Evolutionary conservation across 2,888 invertebrate species (phyloP).

Genomic region (Agonopterix subpropinquella): DNA sequence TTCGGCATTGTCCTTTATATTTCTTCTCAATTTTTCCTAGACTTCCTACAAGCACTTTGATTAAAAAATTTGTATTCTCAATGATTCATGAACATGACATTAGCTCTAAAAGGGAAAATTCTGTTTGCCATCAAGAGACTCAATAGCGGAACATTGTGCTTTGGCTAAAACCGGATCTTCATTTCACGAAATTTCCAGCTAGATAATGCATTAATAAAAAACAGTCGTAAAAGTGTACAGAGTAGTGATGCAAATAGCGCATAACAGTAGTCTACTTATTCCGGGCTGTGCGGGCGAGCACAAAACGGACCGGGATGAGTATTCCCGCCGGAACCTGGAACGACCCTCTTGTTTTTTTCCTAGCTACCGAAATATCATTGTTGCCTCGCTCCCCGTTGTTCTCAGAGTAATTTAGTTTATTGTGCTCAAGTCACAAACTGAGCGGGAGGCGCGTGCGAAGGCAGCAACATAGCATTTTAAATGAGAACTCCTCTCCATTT

Average conservation of each 20-base stretch:
- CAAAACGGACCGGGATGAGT: conserved; percentile 41
- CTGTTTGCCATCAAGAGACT: too few relatives aligned
- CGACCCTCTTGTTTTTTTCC: conserved; percentile 63
- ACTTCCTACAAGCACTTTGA: too few relatives aligned
- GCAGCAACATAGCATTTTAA: conserved; percentile 33
- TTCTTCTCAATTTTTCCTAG: too few relatives aligned
- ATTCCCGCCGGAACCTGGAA: conserved; percentile 61
- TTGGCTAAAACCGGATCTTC: too few relatives aligned
- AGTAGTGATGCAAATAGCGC: conserved; percentile 40
- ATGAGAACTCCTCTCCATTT: conserved; percentile 38
- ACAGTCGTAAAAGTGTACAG: conserved; percentile 20
- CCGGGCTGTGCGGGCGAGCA: conserved; percentile 16
- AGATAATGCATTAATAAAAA: conserved; percentile 3
- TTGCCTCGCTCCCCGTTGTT: conserved; percentile 47
- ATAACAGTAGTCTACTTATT: conserved; percentile 34
- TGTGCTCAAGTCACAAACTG: conserved; percentile 50
- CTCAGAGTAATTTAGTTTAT: conserved; percentile 62
- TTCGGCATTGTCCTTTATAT: too few relatives aligned
- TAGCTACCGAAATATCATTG: conserved; percentile 62
- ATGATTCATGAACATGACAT: too few relatives aligned
- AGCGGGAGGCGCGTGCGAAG: conserved; percentile 27
- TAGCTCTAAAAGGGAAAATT: too few relatives aligned
- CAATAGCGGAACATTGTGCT: not conserved
- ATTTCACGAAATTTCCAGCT: too few relatives aligned
- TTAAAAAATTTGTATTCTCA: too few relatives aligned